These are phyloP conservation scores for Lomographa bimaculata DNA, from an alignment of 2,888 invertebrate species.

Conservation along the genomic window DNA sequence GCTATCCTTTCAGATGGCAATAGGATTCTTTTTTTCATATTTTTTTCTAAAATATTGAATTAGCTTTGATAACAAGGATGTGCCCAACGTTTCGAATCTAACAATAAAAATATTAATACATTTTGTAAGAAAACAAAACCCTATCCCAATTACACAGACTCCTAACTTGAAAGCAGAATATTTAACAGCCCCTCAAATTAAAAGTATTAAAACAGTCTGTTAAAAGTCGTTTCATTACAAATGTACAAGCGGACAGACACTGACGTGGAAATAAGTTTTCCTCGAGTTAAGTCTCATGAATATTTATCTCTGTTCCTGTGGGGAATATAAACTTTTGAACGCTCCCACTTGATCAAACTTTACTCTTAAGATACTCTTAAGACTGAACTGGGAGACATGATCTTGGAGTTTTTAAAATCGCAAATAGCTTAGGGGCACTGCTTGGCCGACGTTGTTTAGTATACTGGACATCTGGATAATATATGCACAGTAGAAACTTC, in stretches of 20 bases:
- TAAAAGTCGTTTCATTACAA: slow-evolving; percentile 73
- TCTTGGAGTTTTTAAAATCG: slow-evolving; percentile 45
- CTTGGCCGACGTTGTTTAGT: too few species aligned
- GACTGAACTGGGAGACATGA: slow-evolving; percentile 34
- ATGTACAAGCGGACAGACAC: slow-evolving; percentile 73
- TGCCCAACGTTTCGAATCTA: too few species aligned
- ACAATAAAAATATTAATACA: too few species aligned
- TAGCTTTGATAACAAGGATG: too few species aligned
- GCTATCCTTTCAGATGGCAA: too few species aligned
- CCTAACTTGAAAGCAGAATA: slow-evolving; percentile 39
- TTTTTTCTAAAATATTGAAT: too few species aligned
- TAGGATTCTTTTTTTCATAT: too few species aligned
- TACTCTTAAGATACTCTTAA: slow-evolving; percentile 51
- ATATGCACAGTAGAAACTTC: too few species aligned
- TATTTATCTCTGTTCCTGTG: slow-evolving; percentile 75
- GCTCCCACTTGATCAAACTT: slow-evolving; percentile 80
- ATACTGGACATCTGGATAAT: too few species aligned
- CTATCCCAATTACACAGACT: slow-evolving; percentile 2
- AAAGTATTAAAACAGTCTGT: slow-evolving; percentile 64
- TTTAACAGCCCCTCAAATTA: slow-evolving; percentile 54
- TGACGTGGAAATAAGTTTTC: slow-evolving; percentile 78
- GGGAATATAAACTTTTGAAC: slow-evolving; percentile 74
- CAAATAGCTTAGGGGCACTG: slow-evolving; percentile 29
- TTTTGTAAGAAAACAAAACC: slow-evolving; percentile 1
- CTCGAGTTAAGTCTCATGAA: slow-evolving; percentile 76